Evolutionary conservation across 2,888 invertebrate species (phyloP), one percentile per base, ranked within the genome.

Genomic region (Himalopsyche anomala): DNA sequence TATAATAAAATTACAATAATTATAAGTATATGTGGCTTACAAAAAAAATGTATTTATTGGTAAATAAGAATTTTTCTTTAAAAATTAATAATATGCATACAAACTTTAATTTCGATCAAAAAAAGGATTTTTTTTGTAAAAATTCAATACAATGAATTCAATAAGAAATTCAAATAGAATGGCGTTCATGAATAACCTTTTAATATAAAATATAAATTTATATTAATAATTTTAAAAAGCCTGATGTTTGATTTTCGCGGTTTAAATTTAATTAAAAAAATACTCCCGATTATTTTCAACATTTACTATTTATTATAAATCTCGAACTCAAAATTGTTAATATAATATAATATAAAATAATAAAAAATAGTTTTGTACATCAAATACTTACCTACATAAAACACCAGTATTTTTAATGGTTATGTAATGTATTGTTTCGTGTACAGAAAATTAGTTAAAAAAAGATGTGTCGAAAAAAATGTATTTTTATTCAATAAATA

Each of bases 121-220:
- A 19, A 19, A 62, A 2, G 62, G n/a, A 62, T 19, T 62, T 28
- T 19, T 62, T 19, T 62, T 19, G 19, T 28, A 4, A 2, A 19
- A n/a, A 62, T 62, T 62, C 19, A 19, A 19, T 19, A 19, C 11
- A 19, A 19, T 62, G 19, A 62, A 62, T 62, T 19, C 0, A 15
- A 19, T 19, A 80, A 40, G 28, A 28, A 28, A 28, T 40, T 42
- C 38, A 5, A 80, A 80, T 36, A 40, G n/a, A 56, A 84, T 51
- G 84, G 84, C 84, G 84, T 84, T 84, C 84, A 79, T 80, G 55
- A 2, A 74, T 54, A 79, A 84, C 84, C 84, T 84, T 84, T 19
- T 56, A 80, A 40, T 84, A 83, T 55, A 36, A 36, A 15, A 54
- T 6, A n/a, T 9, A 11, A 19, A 19, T 28, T 28, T 62, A 56